A percentile compares a stretch with the other conserved stretches of the same genome.
These are phyloP conservation scores for Drosophila nannoptera DNA, from an alignment of 1,140 invertebrate species.

Conservation along the genomic window DNA sequence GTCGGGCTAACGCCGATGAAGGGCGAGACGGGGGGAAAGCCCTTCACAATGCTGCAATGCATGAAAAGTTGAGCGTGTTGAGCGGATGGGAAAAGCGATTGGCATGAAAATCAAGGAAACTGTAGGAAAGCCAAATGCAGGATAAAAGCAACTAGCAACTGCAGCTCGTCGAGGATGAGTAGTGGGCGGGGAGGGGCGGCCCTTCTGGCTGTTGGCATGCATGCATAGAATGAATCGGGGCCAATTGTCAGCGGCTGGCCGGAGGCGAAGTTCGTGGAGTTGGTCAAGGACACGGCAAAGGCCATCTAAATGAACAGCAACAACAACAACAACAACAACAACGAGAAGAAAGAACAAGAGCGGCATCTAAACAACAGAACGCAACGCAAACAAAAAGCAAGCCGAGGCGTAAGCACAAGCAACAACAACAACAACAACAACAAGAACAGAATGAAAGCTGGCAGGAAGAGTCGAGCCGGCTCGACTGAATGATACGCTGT, in stretches of 20 bases:
- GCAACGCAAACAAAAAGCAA: slow-evolving; percentile 18
- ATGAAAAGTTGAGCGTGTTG: slow-evolving; percentile 9
- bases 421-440: slow-evolving; percentile 7
- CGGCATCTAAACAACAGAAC: background rate
- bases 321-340: slow-evolving; percentile 24
- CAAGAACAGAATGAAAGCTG: background rate
- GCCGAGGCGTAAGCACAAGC: slow-evolving; percentile 16
- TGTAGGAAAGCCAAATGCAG: background rate
- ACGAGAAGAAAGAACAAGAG: slow-evolving; percentile 19
- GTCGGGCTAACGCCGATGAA: slow-evolving; percentile 98
- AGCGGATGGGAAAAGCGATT: slow-evolving; percentile 19
- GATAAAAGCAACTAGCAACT: too few species aligned
- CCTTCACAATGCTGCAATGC: slow-evolving; percentile 92
- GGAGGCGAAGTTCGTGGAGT: background rate
- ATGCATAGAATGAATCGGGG: too few species aligned
- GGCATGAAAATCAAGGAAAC: background rate
- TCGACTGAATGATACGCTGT: slow-evolving; percentile 1
- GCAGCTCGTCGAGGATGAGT: too few species aligned
- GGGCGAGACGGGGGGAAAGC: slow-evolving; percentile 97
- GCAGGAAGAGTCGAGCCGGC: background rate
- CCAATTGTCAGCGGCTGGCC: too few species aligned
- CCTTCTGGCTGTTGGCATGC: too few species aligned
- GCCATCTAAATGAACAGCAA: slow-evolving; percentile 19
- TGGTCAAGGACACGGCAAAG: background rate
- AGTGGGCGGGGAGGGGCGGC: too few species aligned